Conservation (phyloP, 2,888 invertebrate genomes). For the Gymnosoma rotundatum region DNA sequence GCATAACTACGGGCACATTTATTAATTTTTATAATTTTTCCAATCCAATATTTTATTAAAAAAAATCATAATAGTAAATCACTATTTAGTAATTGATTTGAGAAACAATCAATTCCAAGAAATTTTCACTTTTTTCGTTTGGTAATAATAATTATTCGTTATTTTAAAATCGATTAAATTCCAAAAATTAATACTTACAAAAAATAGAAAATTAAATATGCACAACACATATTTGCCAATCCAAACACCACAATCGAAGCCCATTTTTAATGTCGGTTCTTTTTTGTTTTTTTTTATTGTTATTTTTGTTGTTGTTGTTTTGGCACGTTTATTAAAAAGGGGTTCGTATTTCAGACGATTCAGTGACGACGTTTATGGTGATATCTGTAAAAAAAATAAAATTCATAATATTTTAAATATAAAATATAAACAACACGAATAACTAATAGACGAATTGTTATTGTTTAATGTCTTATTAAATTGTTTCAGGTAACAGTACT, state of each 20-base stretch:
- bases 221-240: slow-evolving; percentile 88
- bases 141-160: no score
- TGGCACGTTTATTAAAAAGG: background rate
- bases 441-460: slow-evolving; percentile 50
- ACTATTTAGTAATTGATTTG: no score
- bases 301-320: background rate
- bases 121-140: no score
- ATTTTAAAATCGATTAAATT: no score
- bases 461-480: slow-evolving; percentile 37
- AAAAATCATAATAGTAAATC: no score
- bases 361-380: slow-evolving; percentile 56
- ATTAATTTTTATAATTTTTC: no score
- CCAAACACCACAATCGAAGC: slow-evolving; percentile 85
- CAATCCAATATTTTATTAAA: no score
- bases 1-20: no score
- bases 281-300: slow-evolving; percentile 10
- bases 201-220: slow-evolving; percentile 88
- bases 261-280: slow-evolving; percentile 78
- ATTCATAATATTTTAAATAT: background rate
- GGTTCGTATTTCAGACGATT: slow-evolving; percentile 52
- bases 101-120: no score
- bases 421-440: slow-evolving; percentile 7
- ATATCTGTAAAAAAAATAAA: slow-evolving; percentile 58
- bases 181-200: slow-evolving; percentile 84
- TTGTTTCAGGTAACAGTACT: slow-evolving; percentile 3